Evolutionary conservation across 2,113 vertebrate species (phyloP).

Genomic region (Cyanoderma ruficeps): DNA sequence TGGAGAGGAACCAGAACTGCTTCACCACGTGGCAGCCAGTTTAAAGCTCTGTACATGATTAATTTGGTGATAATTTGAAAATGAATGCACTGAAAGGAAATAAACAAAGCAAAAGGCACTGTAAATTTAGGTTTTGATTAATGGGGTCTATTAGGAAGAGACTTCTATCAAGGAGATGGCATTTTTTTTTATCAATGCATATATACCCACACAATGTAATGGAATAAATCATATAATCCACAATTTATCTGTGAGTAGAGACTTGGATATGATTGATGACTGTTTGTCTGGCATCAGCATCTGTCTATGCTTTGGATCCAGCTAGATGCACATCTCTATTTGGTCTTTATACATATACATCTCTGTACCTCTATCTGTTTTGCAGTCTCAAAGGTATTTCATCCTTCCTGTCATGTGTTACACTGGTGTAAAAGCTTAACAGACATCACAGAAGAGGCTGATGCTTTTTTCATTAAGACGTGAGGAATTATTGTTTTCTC

Average conservation of each 20-base stretch:
- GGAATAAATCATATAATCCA: background rate
- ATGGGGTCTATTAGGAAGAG: conserved; percentile 2
- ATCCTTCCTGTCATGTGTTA: background rate
- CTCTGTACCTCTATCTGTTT: background rate
- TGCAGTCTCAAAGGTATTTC: background rate
- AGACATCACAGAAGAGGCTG: background rate
- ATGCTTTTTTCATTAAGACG: conserved; percentile 15
- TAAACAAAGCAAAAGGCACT: conserved; percentile 35
- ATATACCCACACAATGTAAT: background rate
- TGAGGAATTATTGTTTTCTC: background rate
- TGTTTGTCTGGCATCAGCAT: background rate
- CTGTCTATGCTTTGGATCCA: background rate
- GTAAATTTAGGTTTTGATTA: conserved; percentile 33
- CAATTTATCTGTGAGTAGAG: background rate
- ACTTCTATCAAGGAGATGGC: background rate
- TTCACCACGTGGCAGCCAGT: background rate
- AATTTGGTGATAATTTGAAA: conserved; percentile 49
- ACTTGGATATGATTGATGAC: background rate
- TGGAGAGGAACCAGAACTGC: conserved; percentile 26
- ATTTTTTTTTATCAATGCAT: background rate
- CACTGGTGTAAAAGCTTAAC: background rate
- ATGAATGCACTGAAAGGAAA: conserved; percentile 42
- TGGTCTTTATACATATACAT: background rate
- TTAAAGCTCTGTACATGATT: conserved; percentile 13
- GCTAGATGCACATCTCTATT: background rate